These are phyloP conservation scores for Aphelinus atriplicis DNA, from an alignment of 1,140 invertebrate genomes.

Conservation along the genomic window DNA sequence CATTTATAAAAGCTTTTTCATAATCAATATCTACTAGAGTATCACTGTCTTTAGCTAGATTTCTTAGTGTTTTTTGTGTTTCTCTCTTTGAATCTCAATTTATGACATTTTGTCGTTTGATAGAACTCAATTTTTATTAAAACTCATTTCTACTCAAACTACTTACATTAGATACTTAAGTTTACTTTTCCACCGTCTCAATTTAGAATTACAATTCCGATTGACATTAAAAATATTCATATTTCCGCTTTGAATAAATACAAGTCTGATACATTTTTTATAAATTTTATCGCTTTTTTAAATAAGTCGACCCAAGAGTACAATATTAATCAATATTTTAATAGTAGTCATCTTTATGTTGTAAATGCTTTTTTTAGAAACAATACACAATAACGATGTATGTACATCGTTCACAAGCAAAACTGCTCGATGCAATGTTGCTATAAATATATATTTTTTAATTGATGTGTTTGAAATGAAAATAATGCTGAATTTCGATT, in stretches of 20 bases:
- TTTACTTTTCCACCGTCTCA: conserved; percentile 1
- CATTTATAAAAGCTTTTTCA: too few species aligned
- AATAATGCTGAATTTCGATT: neutral
- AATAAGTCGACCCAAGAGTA: conserved; percentile 21
- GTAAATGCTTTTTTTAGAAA: conserved; percentile 14
- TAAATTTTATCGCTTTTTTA: neutral
- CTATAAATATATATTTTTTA: conserved; percentile 1
- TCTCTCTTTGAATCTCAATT: too few species aligned
- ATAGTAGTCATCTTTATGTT: conserved; percentile 19
- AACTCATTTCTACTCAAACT: too few species aligned
- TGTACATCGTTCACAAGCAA: neutral
- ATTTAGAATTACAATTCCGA: neutral
- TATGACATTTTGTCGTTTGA: too few species aligned
- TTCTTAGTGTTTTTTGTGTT: too few species aligned
- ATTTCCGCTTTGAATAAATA: neutral
- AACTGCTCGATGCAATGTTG: neutral
- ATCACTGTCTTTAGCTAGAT: too few species aligned
- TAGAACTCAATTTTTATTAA: too few species aligned
- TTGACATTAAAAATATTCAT: neutral
- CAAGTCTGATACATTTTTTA: conserved; percentile 14
- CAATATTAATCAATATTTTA: conserved; percentile 31
- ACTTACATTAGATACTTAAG: neutral
- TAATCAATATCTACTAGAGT: too few species aligned
- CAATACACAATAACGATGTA: neutral
- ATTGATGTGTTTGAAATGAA: neutral